These are phyloP conservation scores for Pycnomerus fuliginosus DNA, from an alignment of 2,888 invertebrate genomes.

Conservation along the genomic window DNA sequence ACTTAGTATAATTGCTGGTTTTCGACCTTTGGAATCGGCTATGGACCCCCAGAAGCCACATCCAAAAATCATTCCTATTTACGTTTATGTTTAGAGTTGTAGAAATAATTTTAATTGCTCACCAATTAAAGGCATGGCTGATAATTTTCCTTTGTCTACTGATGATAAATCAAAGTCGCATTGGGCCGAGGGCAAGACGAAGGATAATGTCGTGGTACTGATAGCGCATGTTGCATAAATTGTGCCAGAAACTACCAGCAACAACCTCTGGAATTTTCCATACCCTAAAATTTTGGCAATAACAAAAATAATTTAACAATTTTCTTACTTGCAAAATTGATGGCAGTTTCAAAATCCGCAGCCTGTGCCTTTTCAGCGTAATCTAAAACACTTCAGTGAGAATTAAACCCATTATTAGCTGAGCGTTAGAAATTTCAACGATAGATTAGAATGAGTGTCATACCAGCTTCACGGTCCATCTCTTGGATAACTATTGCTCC, in stretches of 20 bases:
- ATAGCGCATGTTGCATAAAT: constrained; percentile 70
- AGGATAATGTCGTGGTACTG: constrained; percentile 65
- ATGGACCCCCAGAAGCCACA: constrained; percentile 72
- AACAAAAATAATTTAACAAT: too few relatives aligned
- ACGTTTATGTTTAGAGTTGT: too few relatives aligned
- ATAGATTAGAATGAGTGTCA: too few relatives aligned
- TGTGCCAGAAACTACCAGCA: constrained; percentile 64
- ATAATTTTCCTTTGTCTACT: constrained; percentile 60
- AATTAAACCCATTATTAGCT: constrained; percentile 14
- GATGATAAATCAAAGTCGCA: constrained; percentile 60
- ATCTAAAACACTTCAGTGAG: constrained; percentile 56
- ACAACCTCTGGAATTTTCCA: constrained; percentile 64
- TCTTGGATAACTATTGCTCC: too few relatives aligned
- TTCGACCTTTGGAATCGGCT: constrained; percentile 67
- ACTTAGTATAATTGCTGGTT: constrained; percentile 64
- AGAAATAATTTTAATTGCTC: too few relatives aligned
- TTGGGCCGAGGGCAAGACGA: constrained; percentile 63
- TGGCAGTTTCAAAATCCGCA: constrained; percentile 63
- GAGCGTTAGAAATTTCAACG: constrained; percentile 21
- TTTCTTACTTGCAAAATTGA: constrained; percentile 61
- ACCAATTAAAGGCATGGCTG: constrained; percentile 63
- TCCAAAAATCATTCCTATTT: constrained; percentile 67
- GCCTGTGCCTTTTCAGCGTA: constrained; percentile 54
- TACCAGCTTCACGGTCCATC: too few relatives aligned
- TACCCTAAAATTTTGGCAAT: constrained; percentile 60